Evolutionary conservation across 2,113 vertebrate species (phyloP), one percentile per base, ranked within the genome.

Genomic region (Phoxinus phoxinus): DNA sequence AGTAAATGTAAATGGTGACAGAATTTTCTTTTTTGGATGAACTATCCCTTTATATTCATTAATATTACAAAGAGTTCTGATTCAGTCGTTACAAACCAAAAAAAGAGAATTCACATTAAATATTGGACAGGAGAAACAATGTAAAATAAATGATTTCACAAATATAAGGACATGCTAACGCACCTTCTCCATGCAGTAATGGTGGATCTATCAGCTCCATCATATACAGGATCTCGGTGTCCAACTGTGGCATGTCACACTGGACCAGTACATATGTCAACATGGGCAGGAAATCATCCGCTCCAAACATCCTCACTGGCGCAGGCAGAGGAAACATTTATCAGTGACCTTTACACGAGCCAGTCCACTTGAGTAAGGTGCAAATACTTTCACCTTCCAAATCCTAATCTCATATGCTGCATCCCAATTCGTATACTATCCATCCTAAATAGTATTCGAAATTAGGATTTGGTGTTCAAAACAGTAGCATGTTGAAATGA

Each of bases 201-300:
- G 96, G 94, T 0, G 97, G 97, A 90, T 99, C 97, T 90, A 99
- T 92, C 86, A 99, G 93, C 87, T 99, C 97, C 97, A 99, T 98
- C 97, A 97, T 98, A 92, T 98, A 99, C 85, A 98, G 96, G 12
- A 99, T 96, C 89, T 99, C 97, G 0, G 94, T 94, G 89, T 99
- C 97, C 90, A 99, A 91, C 88, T 97, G 96, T 72, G 98, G 94
- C 96, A 97, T 96, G 90, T 99, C 96, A 86, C 97, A 99, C 89
- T 98, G 97, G 21, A 96, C 97, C 71, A 99, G 87, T 15, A 98
- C 97, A 0, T 98, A 98, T 0, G 97, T 99, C 93, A 99, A 88
- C 92, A 99, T 97, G 21, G 98, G 98, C 87, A 99, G 92, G 93
- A 99, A 99, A 93, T 99, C 97, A 72, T 99, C 98, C 0, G 97